Percentiles rank a stretch among this genome's conserved stretches.
phyloP scores from a whole-genome alignment of 2,113 vertebrate species.

The Larimichthys polyactis region DNA sequence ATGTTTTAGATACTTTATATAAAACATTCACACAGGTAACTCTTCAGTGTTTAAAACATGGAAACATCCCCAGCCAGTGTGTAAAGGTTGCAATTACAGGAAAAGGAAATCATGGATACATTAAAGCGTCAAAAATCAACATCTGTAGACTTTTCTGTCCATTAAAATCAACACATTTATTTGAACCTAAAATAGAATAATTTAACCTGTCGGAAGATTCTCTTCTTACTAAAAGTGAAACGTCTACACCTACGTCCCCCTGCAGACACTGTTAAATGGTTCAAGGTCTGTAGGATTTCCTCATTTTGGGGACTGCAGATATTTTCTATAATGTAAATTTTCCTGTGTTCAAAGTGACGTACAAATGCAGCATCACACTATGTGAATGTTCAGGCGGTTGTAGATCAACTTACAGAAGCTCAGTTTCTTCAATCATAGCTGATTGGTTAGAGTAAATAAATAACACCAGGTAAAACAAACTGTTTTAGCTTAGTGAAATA shows the following conservation, averaged over 20 bases:
- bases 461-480: not conserved
- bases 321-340: not conserved
- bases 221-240: not conserved
- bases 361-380: not conserved
- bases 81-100: not conserved
- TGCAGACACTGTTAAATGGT: not conserved
- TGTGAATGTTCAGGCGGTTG: too few relatives aligned
- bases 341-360: not conserved
- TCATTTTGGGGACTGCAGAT: not conserved
- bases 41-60: not conserved
- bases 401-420: too few relatives aligned
- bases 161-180: not conserved
- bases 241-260: not conserved
- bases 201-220: not conserved
- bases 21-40: not conserved
- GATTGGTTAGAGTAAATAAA: too few relatives aligned
- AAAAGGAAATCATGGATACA: too few relatives aligned
- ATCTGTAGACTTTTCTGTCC: not conserved
- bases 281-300: not conserved
- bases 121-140: too few relatives aligned
- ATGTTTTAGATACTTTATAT: not conserved
- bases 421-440: too few relatives aligned
- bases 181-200: not conserved
- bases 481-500: constrained; percentile 9
- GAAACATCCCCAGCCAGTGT: constrained; percentile 7